Evolutionary conservation across 2,888 invertebrate species (phyloP), one percentile per base, ranked within the genome.

Genomic region (Archaeoteleia sp.): DNA sequence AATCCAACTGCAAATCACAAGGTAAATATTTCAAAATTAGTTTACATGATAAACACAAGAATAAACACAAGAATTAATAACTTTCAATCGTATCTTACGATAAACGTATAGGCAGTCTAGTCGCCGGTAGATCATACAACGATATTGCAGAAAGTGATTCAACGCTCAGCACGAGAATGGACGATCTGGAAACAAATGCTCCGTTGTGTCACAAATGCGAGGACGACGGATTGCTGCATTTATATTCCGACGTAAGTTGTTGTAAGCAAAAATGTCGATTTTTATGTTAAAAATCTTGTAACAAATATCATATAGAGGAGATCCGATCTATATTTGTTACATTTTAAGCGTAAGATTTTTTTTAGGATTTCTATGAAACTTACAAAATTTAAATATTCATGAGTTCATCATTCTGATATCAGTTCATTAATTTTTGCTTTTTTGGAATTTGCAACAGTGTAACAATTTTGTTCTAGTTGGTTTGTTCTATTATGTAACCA

Each of bases 191-290:
- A 46, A 49, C 69, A 12, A 79, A 77, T 63, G 74, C 53, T 27
- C 30, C 77, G 1, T 46, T 80, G 10, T 76, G 74, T 65, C 79
- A 76, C 71, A 82, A 81, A 54, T 81, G 79, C 49, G 81, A 79
- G 30, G 81, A 79, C 70, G 82, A 82, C 54, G 81, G 81, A 39
- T 69, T 82, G 25, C 74, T 82, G 10, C 82, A 83, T 1, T 83
- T 81, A 54, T 82, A 77, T 60, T 83, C 83, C 10, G 81, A 82
- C 54, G 83, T 84, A 46, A 74, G 80, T 80, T 42, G 20, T 30
- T 54, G 37, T 12, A 10, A n/a, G n/a, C 8, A 39, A 40, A 42
- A 9, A 9, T 12, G 27, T 1, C 20, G 20, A 20, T 20, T 20
- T 20, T 4, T 20, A 20, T 5, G 5, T 20, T 20, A 20, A 20